Base-by-base conservation (phyloP, 2,888 invertebrate species). In the Marasmarcha lunaedactyla region DNA sequence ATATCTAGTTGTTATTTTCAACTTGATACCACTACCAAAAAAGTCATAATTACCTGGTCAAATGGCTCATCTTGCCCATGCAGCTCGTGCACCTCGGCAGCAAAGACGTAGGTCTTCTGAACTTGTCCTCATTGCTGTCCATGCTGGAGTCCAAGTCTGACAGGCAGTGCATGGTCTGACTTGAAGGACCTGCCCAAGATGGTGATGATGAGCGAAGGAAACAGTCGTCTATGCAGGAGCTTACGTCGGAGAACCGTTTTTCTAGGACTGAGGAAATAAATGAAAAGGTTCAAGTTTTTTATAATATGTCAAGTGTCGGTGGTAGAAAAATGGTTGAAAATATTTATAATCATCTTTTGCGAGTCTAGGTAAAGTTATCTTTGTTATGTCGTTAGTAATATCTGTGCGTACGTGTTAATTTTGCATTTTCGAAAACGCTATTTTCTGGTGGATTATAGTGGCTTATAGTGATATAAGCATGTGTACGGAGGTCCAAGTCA, bases 1-100 rank as follows among this genome's bases (percentile, higher is more conserved):
- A n/a, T n/a, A n/a, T n/a, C n/a, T n/a, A n/a, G n/a, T n/a, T n/a
- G n/a, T n/a, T n/a, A n/a, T n/a, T n/a, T n/a, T n/a, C n/a, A n/a
- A n/a, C n/a, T n/a, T n/a, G n/a, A n/a, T n/a, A n/a, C n/a, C n/a
- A n/a, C n/a, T n/a, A n/a, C n/a, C n/a, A n/a, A n/a, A n/a, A n/a
- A 26, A 6, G 40, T 45, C 15, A 10, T 10, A 25, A 44, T 46
- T 40, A 78, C 81, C 79, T 77, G 9, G 90, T 88, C 70, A 90
- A 86, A 42, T 90, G 72, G 45, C 91, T 90, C 45, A 92, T 84
- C 71, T 92, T 92, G 49, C 91, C 90, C 56, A 92, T 90, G 57
- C 92, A 92, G 58, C 91, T 92, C 52, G 91, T 87, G 63, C 92
- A 93, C 43, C 89, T 63, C 3, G 88, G 88, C 49, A 88, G 52